Base-by-base conservation (phyloP, 2,113 vertebrate genomes). In the Sula dactylatra region DNA sequence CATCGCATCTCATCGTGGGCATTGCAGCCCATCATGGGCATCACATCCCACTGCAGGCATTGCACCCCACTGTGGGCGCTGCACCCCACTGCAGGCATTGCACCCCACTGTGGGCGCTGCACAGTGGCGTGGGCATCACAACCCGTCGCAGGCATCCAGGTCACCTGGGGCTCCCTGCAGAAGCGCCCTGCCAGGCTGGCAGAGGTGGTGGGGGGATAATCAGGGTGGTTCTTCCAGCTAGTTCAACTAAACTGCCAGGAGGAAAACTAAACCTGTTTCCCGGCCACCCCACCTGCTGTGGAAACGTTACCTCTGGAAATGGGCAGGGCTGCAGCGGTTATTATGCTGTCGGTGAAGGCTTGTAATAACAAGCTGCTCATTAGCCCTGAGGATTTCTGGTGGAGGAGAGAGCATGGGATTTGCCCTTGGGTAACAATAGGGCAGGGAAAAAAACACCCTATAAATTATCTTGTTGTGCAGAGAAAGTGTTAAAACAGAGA, bases 381-480 rank as follows among this genome's bases (percentile, higher is more conserved):
- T 95, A 92, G 88, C 85, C 86, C 67, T 0, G 0, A 81, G 90
- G 88, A 58, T 42, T 84, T 93, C 76, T 96, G 88, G 76, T 83
- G 82, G 79, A 87, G 66, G 12, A 90, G 83, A 81, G 40, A 80
- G 84, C 85, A 82, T 91, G 93, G 74, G 96, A 95, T 96, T 93
- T 94, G 85, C 93, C 92, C 71, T 58, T 34, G 58, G 95, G 93
- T 19, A 88, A 65, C 27, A 69, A 69, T 56, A 82, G 79, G 56
- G 88, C 0, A 40, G 32, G 11, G 9, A 21, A 24, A 42, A 54
- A 45, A 24, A 1, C 26, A 31, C 42, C 38, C 15, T 40, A 27
- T 62, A 81, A 88, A 85, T 88, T 77, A 67, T 74, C 76, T 81
- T 82, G n/a, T 47, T 84, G 82, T 56, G 21, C 67, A 90, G 62